These are phyloP conservation scores for Sebastes reedi DNA, from an alignment of 2,797 vertebrate species.

Conservation along the genomic window DNA sequence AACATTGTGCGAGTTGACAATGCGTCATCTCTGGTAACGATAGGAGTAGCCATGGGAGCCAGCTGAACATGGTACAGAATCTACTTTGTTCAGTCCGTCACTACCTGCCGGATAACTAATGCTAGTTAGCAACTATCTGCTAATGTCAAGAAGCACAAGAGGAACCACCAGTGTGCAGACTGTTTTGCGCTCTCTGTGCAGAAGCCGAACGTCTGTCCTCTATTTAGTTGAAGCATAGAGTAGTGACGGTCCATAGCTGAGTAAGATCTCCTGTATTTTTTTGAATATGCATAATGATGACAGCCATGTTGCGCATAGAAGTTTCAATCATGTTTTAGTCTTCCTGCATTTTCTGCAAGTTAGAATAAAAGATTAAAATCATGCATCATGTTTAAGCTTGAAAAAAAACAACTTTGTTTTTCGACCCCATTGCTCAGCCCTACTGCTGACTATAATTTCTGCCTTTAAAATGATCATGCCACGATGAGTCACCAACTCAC, in stretches of 20 bases:
- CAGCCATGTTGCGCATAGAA: background rate
- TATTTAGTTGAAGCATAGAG: background rate
- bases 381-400: background rate
- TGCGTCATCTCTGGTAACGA: background rate
- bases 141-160: background rate
- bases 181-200: background rate
- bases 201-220: background rate
- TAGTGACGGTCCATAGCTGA: background rate
- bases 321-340: background rate
- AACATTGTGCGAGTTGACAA: background rate
- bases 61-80: background rate
- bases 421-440: background rate
- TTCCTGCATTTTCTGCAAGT: background rate
- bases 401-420: background rate
- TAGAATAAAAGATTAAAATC: background rate
- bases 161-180: background rate
- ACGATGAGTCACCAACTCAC: conserved; percentile 14
- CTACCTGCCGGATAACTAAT: background rate
- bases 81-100: background rate
- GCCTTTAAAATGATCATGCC: conserved; percentile 10
- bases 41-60: background rate
- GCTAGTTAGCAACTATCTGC: background rate
- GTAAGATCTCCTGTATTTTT: background rate
- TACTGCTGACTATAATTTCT: background rate
- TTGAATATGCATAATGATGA: background rate